Conservation (phyloP, 2,888 invertebrate genomes). For the Troides aeacus region DNA sequence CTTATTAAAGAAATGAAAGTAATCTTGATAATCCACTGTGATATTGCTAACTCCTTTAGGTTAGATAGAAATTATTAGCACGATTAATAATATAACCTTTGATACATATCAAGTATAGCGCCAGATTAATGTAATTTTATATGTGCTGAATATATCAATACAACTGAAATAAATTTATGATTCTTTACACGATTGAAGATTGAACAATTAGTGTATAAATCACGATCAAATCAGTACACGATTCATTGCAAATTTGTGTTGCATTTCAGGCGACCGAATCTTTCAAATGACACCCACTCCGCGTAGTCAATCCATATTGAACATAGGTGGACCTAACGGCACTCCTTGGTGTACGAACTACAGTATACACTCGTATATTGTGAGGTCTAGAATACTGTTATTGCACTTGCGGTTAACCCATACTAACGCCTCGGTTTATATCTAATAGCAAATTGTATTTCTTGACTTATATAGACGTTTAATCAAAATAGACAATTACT, state of each 20-base stretch:
- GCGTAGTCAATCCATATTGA: slow-evolving; percentile 12
- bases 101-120: too few relatives aligned
- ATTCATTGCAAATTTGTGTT: slow-evolving; percentile 14
- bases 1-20: too few relatives aligned
- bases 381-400: slow-evolving; percentile 25
- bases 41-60: too few relatives aligned
- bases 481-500: too few relatives aligned
- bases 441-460: slow-evolving; percentile 16
- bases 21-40: too few relatives aligned
- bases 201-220: slow-evolving; percentile 14
- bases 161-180: too few relatives aligned
- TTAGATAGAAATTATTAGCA: too few relatives aligned
- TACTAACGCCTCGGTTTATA: slow-evolving; percentile 13
- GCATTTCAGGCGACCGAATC: slow-evolving; percentile 13
- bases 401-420: slow-evolving; percentile 25
- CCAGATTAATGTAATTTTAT: too few relatives aligned
- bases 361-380: slow-evolving; percentile 13
- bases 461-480: slow-evolving; percentile 1
- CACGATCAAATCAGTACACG: slow-evolving; percentile 7
- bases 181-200: too few relatives aligned
- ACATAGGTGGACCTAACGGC: slow-evolving; percentile 21
- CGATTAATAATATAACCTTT: too few relatives aligned
- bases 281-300: slow-evolving; percentile 19
- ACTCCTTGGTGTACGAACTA: slow-evolving; percentile 13
- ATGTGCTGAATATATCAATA: too few relatives aligned